Evolutionary conservation across 92 coral and sea anemone species (phyloP).

Genomic region (Nematostella vectensis): DNA sequence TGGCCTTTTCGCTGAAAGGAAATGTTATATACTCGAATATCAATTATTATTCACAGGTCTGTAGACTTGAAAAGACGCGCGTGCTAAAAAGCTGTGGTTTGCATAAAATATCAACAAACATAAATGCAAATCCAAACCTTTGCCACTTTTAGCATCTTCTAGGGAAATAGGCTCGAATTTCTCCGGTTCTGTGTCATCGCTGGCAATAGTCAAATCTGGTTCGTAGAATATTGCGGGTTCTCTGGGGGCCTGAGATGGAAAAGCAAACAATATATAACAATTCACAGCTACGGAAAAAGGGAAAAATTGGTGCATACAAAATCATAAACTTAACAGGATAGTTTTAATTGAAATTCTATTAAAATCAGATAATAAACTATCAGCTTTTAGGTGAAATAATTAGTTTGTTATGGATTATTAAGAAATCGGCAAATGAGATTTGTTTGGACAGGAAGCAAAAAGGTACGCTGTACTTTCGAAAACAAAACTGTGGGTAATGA

Average conservation of each 20-base stretch:
- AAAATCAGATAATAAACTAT: too few relatives aligned
- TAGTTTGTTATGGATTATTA: too few relatives aligned
- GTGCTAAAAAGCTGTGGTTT: background rate
- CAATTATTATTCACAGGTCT: too few relatives aligned
- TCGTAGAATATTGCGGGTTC: constrained; percentile 54
- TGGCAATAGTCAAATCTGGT: constrained; percentile 22
- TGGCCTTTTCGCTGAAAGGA: constrained; percentile 75
- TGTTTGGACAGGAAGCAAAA: background rate
- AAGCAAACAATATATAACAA: background rate
- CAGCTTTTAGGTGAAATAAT: too few relatives aligned
- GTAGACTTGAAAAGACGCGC: too few relatives aligned
- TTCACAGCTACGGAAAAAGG: background rate
- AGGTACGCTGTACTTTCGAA: too few relatives aligned
- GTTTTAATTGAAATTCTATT: too few relatives aligned
- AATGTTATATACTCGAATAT: background rate
- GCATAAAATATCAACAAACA: too few relatives aligned
- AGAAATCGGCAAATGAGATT: background rate
- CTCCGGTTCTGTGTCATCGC: constrained; percentile 8
- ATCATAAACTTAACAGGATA: too few relatives aligned
- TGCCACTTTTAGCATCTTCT: constrained; percentile 82
- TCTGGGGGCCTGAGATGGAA: constrained; percentile 34
- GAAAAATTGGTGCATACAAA: background rate
- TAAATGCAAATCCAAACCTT: too few relatives aligned
- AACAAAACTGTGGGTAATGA: background rate
- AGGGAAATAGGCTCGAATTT: constrained; percentile 53